These are phyloP conservation scores for Pteromalus puparum DNA, from an alignment of 1,140 invertebrate species.

Conservation along the genomic window DNA sequence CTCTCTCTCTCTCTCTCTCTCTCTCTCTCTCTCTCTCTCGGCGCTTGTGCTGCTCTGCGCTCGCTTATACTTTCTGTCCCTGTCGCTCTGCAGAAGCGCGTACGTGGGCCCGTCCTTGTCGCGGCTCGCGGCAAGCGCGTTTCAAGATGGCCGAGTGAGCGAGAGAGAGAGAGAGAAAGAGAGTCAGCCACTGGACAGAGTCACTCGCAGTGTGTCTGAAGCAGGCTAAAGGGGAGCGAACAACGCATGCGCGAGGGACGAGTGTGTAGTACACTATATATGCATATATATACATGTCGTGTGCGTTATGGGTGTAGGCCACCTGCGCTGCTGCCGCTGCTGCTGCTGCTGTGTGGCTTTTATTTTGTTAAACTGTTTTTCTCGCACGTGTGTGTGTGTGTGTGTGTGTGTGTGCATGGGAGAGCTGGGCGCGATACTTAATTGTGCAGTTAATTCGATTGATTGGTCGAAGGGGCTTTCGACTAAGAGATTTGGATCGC, in stretches of 20 bases:
- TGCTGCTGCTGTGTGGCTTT: slow-evolving; percentile 46
- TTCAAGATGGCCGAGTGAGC: neutral
- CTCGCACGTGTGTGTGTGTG: neutral
- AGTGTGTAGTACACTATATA: slow-evolving; percentile 14
- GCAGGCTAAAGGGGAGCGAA: neutral
- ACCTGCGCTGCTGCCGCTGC: slow-evolving; percentile 26
- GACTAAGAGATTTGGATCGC: neutral
- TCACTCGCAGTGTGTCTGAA: too few relatives aligned
- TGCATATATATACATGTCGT: neutral
- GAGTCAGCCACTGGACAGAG: neutral
- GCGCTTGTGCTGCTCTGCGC: too few relatives aligned
- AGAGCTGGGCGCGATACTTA: too few relatives aligned
- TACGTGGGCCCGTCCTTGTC: neutral
- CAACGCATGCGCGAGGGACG: slow-evolving; percentile 42
- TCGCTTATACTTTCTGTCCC: neutral
- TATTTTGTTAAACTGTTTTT: slow-evolving; percentile 39
- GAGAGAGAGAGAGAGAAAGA: slow-evolving; percentile 17
- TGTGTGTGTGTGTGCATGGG: neutral
- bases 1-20: neutral
- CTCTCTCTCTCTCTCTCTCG: neutral
- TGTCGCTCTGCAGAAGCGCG: neutral
- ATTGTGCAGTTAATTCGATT: neutral
- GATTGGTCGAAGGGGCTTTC: neutral
- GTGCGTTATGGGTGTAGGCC: slow-evolving; percentile 11
- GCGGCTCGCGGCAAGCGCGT: slow-evolving; percentile 13